These are phyloP conservation scores for Lates japonicus DNA, from an alignment of 2,797 vertebrate species.

Conservation along the genomic window DNA sequence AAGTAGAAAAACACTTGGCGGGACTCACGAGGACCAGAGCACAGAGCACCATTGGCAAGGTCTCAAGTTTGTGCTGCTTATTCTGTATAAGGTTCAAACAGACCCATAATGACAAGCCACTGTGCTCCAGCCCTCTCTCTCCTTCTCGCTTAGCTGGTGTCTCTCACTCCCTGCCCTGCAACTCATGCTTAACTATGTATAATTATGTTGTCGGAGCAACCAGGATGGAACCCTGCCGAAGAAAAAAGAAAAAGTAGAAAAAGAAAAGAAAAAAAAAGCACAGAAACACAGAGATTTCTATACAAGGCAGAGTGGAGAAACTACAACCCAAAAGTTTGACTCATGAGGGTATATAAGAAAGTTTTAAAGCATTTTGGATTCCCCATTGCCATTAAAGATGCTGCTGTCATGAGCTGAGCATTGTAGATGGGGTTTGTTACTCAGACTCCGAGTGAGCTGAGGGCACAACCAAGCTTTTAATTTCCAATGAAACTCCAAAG, in stretches of 20 bases:
- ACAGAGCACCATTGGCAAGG: constrained; percentile 55
- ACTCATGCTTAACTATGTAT: constrained; percentile 82
- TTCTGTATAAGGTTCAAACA: constrained; percentile 86
- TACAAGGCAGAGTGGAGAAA: constrained; percentile 42
- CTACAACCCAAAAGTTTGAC: constrained; percentile 46
- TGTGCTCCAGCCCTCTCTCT: constrained; percentile 67
- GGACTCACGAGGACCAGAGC: constrained; percentile 45
- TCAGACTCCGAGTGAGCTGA: constrained; percentile 18
- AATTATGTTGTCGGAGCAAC: constrained; percentile 87
- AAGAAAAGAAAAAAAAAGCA: too few relatives aligned
- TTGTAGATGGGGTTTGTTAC: constrained; percentile 17
- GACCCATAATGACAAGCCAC: constrained; percentile 87
- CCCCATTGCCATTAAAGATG: constrained; percentile 38
- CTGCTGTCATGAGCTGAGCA: constrained; percentile 15
- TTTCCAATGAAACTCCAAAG: constrained; percentile 69
- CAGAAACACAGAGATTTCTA: constrained; percentile 58
- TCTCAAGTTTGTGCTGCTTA: constrained; percentile 77
- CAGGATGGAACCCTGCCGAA: constrained; percentile 69
- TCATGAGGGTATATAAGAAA: constrained; percentile 13
- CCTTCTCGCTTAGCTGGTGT: constrained; percentile 55
- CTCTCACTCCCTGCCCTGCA: constrained; percentile 66
- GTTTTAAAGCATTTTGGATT: constrained; percentile 37
- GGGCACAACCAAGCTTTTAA: constrained; percentile 40
- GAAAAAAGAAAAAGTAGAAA: constrained; percentile 56
- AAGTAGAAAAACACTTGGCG: constrained; percentile 73